Evolutionary conservation across 2,113 vertebrate species (phyloP), one percentile per base, ranked within the genome.

Genomic region (Ictalurus punctatus): DNA sequence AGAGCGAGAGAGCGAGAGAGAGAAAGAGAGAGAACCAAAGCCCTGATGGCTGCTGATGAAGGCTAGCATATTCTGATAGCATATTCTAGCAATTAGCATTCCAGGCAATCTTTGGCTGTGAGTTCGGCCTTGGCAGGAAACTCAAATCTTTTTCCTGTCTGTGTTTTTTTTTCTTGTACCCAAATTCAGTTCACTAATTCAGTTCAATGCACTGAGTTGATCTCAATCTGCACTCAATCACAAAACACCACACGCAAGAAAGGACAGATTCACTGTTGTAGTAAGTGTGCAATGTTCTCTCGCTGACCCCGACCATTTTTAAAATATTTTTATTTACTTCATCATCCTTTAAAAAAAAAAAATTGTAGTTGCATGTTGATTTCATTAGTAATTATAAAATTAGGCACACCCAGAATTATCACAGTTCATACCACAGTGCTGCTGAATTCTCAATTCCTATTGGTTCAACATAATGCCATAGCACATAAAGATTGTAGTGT

Each of bases 1-100:
- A 74, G 52, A 80, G 27, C 25, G 44, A 80, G 78, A 67, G 37
- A 80, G 40, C n/a, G n/a, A n/a, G n/a, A 67, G 8, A 74, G 52
- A 80, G 27, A 34, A 44, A 80, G 78, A 67, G 37, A 80, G 40
- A 56, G 4, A 44, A 61, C 27, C 65, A 88, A 88, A 56, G 81
- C 37, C n/a, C 40, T 81, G 61, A 78, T 63, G 13, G 40, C n/a
- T 54, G 58, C 48, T 73, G 87, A 84, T 84, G 87, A 88, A 84
- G 81, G 69, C 87, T 76, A 58, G 6, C 56, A 74, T 14, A 14
- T 86, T 14, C 87, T 59, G 16, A 52, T 69, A 81, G 80, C 63
- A 88, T 73, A 59, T 71, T 81, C 56, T 52, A 34, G 56, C 16
- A 19, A 85, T 89, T 85, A 85, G 59, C 71, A 85, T 89, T 85